Percentiles rank a stretch among this genome's conserved stretches.
phyloP scores from a whole-genome alignment of 2,113 vertebrate species.

The Alosa alosa region DNA sequence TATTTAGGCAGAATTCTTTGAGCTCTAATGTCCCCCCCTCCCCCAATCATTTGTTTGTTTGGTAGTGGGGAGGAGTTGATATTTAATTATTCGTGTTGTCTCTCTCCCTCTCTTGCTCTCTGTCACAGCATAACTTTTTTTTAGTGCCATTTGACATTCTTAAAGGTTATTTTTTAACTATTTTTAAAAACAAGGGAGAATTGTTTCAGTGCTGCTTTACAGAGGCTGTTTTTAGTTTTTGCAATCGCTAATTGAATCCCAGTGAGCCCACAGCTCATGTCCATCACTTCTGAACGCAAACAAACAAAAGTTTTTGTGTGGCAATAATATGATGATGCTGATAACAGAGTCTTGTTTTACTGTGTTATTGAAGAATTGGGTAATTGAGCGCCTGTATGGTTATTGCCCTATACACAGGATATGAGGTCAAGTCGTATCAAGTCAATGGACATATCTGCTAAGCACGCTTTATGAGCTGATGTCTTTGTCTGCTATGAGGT shows the following conservation, averaged over 20 bases:
- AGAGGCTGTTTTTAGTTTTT: background rate
- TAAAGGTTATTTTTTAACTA: background rate
- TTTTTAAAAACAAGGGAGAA: background rate
- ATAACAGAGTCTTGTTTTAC: background rate
- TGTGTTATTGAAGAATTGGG: background rate
- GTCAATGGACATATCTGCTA: background rate
- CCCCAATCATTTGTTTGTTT: background rate
- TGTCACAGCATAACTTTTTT: constrained; percentile 18
- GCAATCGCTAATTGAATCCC: background rate
- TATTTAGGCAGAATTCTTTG: constrained; percentile 53
- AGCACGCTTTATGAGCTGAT: background rate
- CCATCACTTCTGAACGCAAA: background rate
- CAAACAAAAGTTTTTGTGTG: constrained; percentile 2
- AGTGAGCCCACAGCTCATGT: background rate
- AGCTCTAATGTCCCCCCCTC: background rate
- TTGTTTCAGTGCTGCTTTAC: background rate
- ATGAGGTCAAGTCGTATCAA: background rate
- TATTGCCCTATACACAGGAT: background rate
- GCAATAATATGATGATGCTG: background rate
- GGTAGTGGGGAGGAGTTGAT: background rate
- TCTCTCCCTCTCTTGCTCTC: background rate
- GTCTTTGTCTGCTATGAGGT: background rate
- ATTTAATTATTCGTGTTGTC: constrained; percentile 12
- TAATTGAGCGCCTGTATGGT: background rate
- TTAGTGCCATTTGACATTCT: constrained; percentile 20